Evolutionary conservation across 2,888 invertebrate species (phyloP).

Genomic region (Allolobophora icterica): DNA sequence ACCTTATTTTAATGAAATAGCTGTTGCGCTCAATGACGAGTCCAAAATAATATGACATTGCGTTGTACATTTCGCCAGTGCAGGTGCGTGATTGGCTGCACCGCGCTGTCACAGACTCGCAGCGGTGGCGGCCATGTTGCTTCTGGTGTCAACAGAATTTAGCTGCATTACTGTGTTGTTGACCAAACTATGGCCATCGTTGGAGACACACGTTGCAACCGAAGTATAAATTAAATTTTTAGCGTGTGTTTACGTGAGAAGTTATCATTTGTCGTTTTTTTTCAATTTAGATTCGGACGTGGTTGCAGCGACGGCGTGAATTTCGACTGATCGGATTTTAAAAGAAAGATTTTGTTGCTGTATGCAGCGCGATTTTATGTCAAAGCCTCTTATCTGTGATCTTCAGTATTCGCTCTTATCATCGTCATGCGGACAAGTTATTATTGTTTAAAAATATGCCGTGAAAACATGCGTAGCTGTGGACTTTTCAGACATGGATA

Average conservation of each 20-base stretch:
- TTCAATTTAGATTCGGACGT: not conserved
- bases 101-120: not conserved
- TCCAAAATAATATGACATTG: not conserved
- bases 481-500: not conserved
- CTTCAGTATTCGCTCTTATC: not conserved
- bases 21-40: not conserved
- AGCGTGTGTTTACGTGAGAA: not conserved
- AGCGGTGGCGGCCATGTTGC: not conserved
- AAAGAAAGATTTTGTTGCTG: not conserved
- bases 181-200: not conserved
- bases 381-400: not conserved
- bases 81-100: not conserved
- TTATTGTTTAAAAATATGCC: not conserved
- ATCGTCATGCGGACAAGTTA: not conserved
- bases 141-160: not conserved
- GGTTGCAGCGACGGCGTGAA: not conserved
- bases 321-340: not conserved
- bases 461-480: not conserved
- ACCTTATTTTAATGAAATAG: no score
- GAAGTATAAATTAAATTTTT: not conserved
- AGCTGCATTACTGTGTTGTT: not conserved
- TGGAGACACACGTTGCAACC: not conserved
- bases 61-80: not conserved
- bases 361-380: not conserved
- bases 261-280: not conserved